phyloP scores from a whole-genome alignment of 2,888 invertebrate genomes.

The Phania funesta region DNA sequence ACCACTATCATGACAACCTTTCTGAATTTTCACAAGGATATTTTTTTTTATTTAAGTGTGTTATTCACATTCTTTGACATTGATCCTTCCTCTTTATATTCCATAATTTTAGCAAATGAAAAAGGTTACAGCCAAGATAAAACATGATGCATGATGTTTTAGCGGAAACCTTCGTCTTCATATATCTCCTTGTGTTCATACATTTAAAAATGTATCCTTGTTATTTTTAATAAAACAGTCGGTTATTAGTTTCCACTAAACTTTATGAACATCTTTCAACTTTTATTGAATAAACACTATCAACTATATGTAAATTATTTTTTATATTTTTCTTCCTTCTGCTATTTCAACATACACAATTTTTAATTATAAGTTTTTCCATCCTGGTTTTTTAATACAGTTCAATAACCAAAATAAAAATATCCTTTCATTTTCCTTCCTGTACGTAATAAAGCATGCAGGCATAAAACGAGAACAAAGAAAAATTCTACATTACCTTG shows the following conservation, averaged over 20 bases:
- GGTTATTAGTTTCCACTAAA: background rate
- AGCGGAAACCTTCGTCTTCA: too few species aligned
- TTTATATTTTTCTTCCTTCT: background rate
- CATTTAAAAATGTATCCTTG: too few species aligned
- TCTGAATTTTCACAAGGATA: too few species aligned
- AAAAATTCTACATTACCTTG: background rate
- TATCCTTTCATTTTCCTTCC: conserved; percentile 58
- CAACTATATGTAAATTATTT: background rate
- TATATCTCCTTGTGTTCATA: too few species aligned
- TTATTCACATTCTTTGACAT: too few species aligned
- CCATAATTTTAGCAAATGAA: too few species aligned
- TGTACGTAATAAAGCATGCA: conserved; percentile 33
- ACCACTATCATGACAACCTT: too few species aligned
- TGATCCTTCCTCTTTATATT: too few species aligned
- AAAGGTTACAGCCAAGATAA: too few species aligned
- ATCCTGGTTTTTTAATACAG: background rate
- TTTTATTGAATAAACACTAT: background rate
- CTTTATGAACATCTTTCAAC: background rate
- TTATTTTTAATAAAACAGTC: background rate
- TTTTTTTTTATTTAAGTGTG: too few species aligned
- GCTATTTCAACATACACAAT: conserved; percentile 10
- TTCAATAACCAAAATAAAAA: conserved; percentile 45
- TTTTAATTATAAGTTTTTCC: conserved; percentile 51
- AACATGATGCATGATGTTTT: too few species aligned
- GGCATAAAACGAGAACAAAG: background rate